Base-by-base conservation (phyloP, 2,888 invertebrate species). In the Mycalesis mineus region DNA sequence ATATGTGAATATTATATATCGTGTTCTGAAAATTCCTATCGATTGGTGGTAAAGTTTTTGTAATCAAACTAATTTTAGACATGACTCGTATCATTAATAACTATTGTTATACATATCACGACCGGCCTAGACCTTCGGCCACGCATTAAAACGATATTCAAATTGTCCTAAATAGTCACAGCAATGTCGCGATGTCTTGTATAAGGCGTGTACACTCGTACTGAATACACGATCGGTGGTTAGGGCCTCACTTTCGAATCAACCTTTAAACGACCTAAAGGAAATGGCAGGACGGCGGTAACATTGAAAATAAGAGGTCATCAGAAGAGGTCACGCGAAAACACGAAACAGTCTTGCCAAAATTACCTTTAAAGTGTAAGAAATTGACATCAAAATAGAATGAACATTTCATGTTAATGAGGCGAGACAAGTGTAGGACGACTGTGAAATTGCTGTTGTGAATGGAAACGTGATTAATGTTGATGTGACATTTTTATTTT, bases 191-290 rank as follows among this genome's bases (percentile, higher is more conserved):
- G 52, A 52, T 37, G 31, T 37, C 44, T 47, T 53, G 44, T 54
- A 48, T 48, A 42, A 52, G 56, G 62, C 33, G 53, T 42, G 42
- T 22, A 44, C 42, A 48, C 56, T 29, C 50, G 55, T 58, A 56
- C 65, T 65, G 66, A 66, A 65, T 67, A 62, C 44, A 37, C 53
- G 58, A 60, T 62, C 31, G 22, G 58, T 60, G 60, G 64, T 67
- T 68, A 65, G 49, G 59, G 62, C 51, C 65, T 62, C 60, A 65
- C 66, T 66, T 68, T 68, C 67, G 67, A 67, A 66, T 62, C 54
- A 49, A 56, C 48, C 56, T 58, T 56, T 44, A 37, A 22, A 29
- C 55, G 61, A 59, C 63, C 60, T 44, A 59, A 55, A 57, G 61
- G 63, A 65, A 65, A 63, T 55, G 53, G 55, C 54, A 45, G 57